Base-by-base conservation (phyloP, 2,888 invertebrate species). In the Ceraclea dissimilis region DNA sequence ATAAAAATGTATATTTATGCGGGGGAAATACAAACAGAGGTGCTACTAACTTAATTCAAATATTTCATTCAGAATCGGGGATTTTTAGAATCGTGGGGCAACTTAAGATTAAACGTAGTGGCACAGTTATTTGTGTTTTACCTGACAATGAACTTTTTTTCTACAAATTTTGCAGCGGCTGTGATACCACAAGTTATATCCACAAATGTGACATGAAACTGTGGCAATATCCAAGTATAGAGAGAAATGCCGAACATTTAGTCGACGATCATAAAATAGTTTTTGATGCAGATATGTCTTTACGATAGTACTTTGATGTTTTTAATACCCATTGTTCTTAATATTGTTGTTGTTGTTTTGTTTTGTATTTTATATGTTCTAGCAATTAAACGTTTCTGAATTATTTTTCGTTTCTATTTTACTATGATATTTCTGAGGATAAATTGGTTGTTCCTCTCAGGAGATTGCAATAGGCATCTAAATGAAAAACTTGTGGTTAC, bases 1-100 rank as follows among this genome's bases (percentile, higher is more conserved):
- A 31, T 18, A 50, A 39, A 8, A 18, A 50, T 33, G 46, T 55
- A 6, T 55, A 55, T 16, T 13, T 55, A 2, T 50, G 55, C n/a
- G 55, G 55, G 8, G 55, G 55, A 6, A 22, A 50, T 33, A 50
- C 17, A 4, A 34, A 34, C 6, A 31, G 43, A 13, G 16, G 39
- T n/a, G 18, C 50, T 1, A 11, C 19, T n/a, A 50, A 46, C n/a
- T 18, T 20, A 1, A 50, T 55, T 19, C 10, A 49, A 10, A 16
- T 39, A n/a, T 51, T 44, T 31, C 39, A 55, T 20, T 18, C 55
- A 10, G 44, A n/a, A 1, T 50, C 50, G 5, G 18, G 18, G 4
- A 50, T 51, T 19, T 19, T 43, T 2, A 17, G 31, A 31, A 22
- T 50, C 2, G 22, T 50, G 8, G 39, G 50, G 16, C 31, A 44